Evolutionary conservation across 2,888 invertebrate species (phyloP).

Genomic region (Ptychoptera albimana): DNA sequence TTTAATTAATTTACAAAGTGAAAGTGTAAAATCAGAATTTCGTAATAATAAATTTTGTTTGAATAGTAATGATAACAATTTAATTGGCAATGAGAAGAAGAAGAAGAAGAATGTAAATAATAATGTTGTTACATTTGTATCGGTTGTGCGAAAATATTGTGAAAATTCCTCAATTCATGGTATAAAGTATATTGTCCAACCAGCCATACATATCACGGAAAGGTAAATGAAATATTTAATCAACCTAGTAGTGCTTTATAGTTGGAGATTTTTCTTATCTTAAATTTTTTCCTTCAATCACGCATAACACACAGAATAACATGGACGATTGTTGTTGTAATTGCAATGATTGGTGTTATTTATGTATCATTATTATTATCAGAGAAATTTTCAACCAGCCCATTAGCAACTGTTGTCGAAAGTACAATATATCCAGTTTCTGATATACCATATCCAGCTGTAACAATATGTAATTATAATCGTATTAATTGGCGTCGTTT

Average conservation of each 20-base stretch:
- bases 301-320: constrained; percentile 1
- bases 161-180: constrained; percentile 24
- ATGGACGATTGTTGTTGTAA: constrained; percentile 3
- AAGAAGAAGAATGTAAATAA: neutral
- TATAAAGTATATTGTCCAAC: constrained; percentile 22
- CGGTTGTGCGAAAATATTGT: constrained; percentile 20
- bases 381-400: constrained; percentile 4
- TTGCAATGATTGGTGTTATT: constrained; percentile 2
- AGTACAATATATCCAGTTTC: constrained; percentile 25
- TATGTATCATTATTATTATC: constrained; percentile 5
- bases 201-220: constrained; percentile 19
- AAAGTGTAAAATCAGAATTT: too few species aligned
- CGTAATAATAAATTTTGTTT: neutral
- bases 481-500: constrained; percentile 24
- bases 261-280: neutral
- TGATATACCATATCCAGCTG: constrained; percentile 23
- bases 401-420: constrained; percentile 23
- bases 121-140: neutral
- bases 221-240: constrained; percentile 15
- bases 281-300: neutral
- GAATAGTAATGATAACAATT: neutral
- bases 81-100: neutral
- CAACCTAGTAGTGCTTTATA: neutral
- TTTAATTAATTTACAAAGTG: neutral
- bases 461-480: constrained; percentile 23